A percentile compares a stretch with the other conserved stretches of the same genome.
These are phyloP conservation scores for Strigamia transsilvanica DNA, from an alignment of 2,888 invertebrate genomes.

Conservation along the genomic window DNA sequence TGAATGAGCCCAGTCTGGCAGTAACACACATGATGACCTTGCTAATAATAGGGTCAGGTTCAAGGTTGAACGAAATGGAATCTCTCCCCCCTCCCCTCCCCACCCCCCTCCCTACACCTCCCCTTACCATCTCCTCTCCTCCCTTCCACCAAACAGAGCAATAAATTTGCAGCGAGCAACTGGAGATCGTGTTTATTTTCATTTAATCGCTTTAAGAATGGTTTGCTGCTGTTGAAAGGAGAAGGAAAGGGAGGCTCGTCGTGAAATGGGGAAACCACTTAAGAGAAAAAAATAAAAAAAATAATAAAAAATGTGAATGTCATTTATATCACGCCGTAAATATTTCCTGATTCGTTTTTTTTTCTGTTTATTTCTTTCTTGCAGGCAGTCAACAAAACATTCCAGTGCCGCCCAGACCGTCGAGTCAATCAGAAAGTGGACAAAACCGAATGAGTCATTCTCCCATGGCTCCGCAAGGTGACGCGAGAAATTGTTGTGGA, in stretches of 20 bases:
- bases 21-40: slow-evolving; percentile 49
- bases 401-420: slow-evolving; percentile 95
- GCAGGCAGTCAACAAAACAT: slow-evolving; percentile 83
- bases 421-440: slow-evolving; percentile 76
- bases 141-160: slow-evolving; percentile 46
- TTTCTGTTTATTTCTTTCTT: not conserved
- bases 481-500: not conserved
- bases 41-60: slow-evolving; percentile 52
- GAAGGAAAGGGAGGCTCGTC: not conserved
- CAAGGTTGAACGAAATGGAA: slow-evolving; percentile 51
- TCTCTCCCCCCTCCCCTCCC: not conserved
- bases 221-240: slow-evolving; percentile 22
- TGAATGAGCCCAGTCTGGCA: slow-evolving; percentile 48
- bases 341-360: slow-evolving; percentile 27
- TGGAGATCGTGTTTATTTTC: slow-evolving; percentile 48
- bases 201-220: slow-evolving; percentile 29
- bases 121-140: slow-evolving; percentile 30
- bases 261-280: slow-evolving; percentile 16
- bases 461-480: slow-evolving; percentile 73
- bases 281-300: not conserved
- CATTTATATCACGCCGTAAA: slow-evolving; percentile 4
- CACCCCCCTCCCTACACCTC: not conserved
- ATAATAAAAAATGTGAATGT: not conserved
- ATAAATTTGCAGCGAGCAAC: slow-evolving; percentile 50
- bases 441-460: slow-evolving; percentile 75